Percentiles rank a stretch among this genome's conserved stretches.
Evolutionary conservation across 2,888 invertebrate genomes (phyloP).

Genomic region (Dorcus hopei): DNA sequence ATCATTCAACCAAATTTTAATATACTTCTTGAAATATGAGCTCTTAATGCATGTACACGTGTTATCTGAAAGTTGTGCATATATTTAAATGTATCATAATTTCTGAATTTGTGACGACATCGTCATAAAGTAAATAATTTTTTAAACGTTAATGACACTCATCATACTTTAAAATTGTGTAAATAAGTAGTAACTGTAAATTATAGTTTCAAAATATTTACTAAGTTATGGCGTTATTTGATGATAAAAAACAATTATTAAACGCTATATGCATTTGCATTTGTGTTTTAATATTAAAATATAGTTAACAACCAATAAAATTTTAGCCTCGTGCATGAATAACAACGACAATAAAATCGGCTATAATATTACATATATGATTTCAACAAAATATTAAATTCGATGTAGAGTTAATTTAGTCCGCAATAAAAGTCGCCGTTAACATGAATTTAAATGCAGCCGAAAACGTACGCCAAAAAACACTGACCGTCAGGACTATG

Average conservation of each 20-base stretch:
- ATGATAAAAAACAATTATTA: not conserved
- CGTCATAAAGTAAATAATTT: too few species aligned
- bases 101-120: too few species aligned
- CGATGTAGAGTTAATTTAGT: slow-evolving; percentile 25
- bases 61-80: too few species aligned
- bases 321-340: slow-evolving; percentile 6
- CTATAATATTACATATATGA: slow-evolving; percentile 15
- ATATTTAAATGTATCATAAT: too few species aligned
- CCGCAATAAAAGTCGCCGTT: slow-evolving; percentile 26
- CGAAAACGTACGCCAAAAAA: slow-evolving; percentile 15
- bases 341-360: slow-evolving; percentile 9
- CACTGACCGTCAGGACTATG: slow-evolving; percentile 22
- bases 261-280: not conserved
- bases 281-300: slow-evolving; percentile 4
- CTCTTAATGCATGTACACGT: too few species aligned
- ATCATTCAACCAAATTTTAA: too few species aligned
- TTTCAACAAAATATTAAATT: slow-evolving; percentile 27
- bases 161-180: too few species aligned
- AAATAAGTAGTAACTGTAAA: too few species aligned
- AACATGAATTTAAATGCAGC: slow-evolving; percentile 24
- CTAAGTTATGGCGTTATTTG: too few species aligned
- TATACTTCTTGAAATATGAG: too few species aligned
- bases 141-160: too few species aligned
- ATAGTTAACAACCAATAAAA: slow-evolving; percentile 13
- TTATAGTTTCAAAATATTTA: too few species aligned